Evolutionary conservation across 2,113 vertebrate species (phyloP).

Genomic region (Naja naja): DNA sequence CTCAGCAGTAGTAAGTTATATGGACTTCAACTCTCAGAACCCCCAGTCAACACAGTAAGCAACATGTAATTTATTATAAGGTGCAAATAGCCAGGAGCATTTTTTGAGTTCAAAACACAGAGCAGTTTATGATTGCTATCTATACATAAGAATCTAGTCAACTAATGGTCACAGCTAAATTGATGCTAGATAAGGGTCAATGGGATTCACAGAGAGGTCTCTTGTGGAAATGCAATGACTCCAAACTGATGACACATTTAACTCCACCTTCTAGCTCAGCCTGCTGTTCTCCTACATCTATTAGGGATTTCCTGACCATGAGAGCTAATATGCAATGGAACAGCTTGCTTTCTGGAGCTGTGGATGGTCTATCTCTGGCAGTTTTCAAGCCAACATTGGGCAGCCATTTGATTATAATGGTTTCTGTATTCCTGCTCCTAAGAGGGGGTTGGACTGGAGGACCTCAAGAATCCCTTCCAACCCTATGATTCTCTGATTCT

Average conservation of each 20-base stretch:
- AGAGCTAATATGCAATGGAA: neutral
- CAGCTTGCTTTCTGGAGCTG: neutral
- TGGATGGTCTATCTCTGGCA: neutral
- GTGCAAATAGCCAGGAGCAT: neutral
- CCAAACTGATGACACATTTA: neutral
- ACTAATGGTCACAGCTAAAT: neutral
- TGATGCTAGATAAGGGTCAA: neutral
- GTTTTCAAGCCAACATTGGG: neutral
- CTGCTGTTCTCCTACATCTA: neutral
- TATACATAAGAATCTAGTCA: too few species aligned
- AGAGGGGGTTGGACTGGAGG: neutral
- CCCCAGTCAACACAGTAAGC: neutral
- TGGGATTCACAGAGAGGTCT: neutral
- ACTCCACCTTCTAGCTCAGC: neutral
- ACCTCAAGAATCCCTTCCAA: neutral
- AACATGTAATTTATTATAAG: neutral
- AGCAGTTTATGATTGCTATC: neutral
- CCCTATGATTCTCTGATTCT: neutral
- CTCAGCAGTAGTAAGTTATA: neutral
- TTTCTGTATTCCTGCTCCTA: neutral
- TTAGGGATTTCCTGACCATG: neutral
- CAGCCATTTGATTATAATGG: neutral
- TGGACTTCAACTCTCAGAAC: neutral
- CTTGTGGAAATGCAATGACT: neutral
- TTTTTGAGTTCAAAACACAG: neutral